Base-by-base conservation (phyloP, 2,888 invertebrate genomes). In the Drosophila gaucha region DNA sequence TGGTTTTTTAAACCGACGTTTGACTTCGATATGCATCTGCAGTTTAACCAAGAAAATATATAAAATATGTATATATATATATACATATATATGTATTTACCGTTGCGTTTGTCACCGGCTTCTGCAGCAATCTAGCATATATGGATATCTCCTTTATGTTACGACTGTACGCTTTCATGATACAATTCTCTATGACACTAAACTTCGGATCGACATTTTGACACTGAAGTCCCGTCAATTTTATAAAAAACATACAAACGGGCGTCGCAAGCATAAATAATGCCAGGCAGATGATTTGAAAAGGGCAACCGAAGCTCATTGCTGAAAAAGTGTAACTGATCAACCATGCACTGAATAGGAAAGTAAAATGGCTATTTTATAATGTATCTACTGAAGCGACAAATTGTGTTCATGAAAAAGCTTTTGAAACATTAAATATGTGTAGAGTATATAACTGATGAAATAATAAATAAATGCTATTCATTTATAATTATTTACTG, bases 61-160 rank as follows among this genome's bases (percentile, higher is more conserved):
- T 6, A 9, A 12, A 6, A 24, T n/a, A n/a, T 10, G 12, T n/a
- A 18, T 6, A 24, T 18, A 1, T 41, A 30, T 38, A 2, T 30
- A 6, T 4, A 1, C 2, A 35, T 24, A 26, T 24, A 28, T 30
- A 2, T 0, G 4, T 9, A 14, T 10, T 6, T 44, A 77, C 77
- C 58, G 66, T 49, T 1, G 36, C 20, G 55, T 78, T 77, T 6
- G 38, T 18, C 3, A 78, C n/a, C 1, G 74, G 77, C 20, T 12
- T 2, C 22, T 66, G 24, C 0, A 56, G 43, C 16, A 77, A 0
- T 47, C 43, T 65, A 4, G 35, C 16, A 1, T 12, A 1, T 0
- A 51, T 5, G 1, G 31, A 31, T 12, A 67, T 0, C 33, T 78
- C 69, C 6, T 60, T 67, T 0, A 65, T 20, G 3, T 52, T 56